A percentile compares a stretch with the other conserved stretches of the same genome.
Conservation (phyloP, 2,797 vertebrate species). For the Sciaenops ocellatus region DNA sequence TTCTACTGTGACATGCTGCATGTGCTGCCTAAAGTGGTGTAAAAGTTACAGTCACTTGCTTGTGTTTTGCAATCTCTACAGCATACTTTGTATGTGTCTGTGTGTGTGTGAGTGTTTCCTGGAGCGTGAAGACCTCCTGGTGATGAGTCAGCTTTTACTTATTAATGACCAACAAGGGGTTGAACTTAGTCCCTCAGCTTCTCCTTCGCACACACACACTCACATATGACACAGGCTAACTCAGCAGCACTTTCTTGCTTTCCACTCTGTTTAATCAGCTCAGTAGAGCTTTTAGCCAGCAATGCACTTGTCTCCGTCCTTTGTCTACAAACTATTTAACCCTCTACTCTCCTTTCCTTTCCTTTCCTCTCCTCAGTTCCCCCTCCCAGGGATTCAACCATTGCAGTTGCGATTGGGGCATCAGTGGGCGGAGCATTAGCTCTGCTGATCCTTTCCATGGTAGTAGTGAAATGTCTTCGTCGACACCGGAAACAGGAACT, state of each 20-base stretch:
- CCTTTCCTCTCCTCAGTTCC: constrained; percentile 82
- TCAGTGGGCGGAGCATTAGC: constrained; percentile 95
- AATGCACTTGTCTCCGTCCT: constrained; percentile 55
- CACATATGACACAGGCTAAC: constrained; percentile 41
- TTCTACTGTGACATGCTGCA: background rate
- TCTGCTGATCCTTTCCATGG: constrained; percentile 94
- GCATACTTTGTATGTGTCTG: constrained; percentile 11
- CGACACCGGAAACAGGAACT: constrained; percentile 95
- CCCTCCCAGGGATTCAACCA: constrained; percentile 94
- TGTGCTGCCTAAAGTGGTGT: background rate
- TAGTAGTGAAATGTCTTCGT: constrained; percentile 95
- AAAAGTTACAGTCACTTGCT: background rate
- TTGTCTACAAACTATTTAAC: constrained; percentile 63
- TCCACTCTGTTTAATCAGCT: constrained; percentile 73
- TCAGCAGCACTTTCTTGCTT: constrained; percentile 71
- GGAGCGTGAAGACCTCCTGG: constrained; percentile 20
- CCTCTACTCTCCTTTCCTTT: constrained; percentile 32
- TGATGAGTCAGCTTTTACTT: constrained; percentile 81
- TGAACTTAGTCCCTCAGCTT: constrained; percentile 55
- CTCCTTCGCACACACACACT: constrained; percentile 27
- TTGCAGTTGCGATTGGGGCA: constrained; percentile 95
- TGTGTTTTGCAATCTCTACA: background rate
- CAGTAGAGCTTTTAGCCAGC: constrained; percentile 68
- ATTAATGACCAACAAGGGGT: constrained; percentile 68
- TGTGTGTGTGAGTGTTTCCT: constrained; percentile 22